Evolutionary conservation across 2,113 vertebrate genomes (phyloP).

Genomic region (Microcebus murinus): DNA sequence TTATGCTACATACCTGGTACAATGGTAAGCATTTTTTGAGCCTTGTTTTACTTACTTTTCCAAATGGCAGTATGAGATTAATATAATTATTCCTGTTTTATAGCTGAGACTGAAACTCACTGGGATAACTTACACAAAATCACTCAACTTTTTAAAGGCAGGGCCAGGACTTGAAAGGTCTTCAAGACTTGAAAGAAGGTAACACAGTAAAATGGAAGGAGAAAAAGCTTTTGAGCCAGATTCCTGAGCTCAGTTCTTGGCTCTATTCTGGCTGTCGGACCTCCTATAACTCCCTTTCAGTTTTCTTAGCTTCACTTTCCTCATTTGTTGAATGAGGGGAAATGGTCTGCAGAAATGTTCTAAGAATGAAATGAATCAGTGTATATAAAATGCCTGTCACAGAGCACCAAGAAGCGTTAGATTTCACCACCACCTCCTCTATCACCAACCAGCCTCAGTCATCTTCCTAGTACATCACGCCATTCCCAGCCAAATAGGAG

Average conservation of each 20-base stretch:
- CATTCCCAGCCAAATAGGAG: neutral
- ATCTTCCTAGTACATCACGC: neutral
- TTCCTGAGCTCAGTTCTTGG: neutral
- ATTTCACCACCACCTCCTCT: neutral
- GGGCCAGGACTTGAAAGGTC: neutral
- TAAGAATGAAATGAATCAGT: constrained; percentile 21
- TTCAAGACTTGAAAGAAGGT: neutral
- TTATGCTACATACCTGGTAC: neutral
- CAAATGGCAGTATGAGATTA: neutral
- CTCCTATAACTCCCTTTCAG: neutral
- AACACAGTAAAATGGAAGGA: neutral
- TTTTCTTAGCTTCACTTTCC: neutral
- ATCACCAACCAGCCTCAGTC: neutral
- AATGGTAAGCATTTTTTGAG: neutral
- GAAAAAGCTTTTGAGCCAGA: constrained; percentile 1
- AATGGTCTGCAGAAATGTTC: neutral
- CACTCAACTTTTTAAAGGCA: constrained; percentile 20
- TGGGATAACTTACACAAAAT: neutral
- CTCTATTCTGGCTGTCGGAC: neutral
- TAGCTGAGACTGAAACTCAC: neutral
- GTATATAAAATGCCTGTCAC: neutral
- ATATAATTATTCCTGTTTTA: neutral
- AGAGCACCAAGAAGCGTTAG: neutral
- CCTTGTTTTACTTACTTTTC: neutral
- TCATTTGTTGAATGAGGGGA: constrained; percentile 2